Percentiles rank a stretch among this genome's conserved stretches.
These are phyloP conservation scores for Aldabrachelys gigantea DNA, from an alignment of 2,113 vertebrate genomes.

Conservation along the genomic window DNA sequence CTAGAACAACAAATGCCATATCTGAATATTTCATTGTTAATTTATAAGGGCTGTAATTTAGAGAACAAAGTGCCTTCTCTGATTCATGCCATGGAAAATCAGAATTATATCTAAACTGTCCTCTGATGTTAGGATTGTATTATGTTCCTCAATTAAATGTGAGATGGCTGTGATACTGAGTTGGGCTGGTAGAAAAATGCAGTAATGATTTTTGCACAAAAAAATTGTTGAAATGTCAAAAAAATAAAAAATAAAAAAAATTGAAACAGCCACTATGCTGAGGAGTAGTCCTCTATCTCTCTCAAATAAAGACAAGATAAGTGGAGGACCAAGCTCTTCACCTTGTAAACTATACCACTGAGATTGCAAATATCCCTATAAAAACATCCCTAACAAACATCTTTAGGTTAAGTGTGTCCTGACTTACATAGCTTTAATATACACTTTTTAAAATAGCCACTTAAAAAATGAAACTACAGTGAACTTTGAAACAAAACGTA, in stretches of 20 bases:
- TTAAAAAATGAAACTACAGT: background rate
- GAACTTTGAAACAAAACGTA: background rate
- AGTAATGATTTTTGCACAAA: background rate
- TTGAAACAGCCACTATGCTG: background rate
- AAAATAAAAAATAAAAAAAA: background rate
- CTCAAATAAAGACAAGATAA: background rate
- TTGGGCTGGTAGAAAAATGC: background rate
- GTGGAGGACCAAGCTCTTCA: conserved; percentile 1
- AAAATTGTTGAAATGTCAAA: background rate
- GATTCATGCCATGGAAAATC: background rate
- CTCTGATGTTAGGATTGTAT: background rate
- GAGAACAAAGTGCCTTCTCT: background rate
- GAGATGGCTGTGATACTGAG: rapidly evolving
- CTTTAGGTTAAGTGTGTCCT: background rate
- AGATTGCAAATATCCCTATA: background rate
- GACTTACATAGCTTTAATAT: background rate
- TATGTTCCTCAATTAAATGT: background rate
- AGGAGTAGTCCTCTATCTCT: background rate
- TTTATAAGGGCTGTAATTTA: background rate
- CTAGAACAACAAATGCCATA: background rate
- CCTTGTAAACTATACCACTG: background rate
- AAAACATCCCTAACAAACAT: background rate
- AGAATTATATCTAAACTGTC: background rate
- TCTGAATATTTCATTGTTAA: conserved; percentile 3
- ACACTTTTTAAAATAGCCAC: background rate